Base-by-base conservation (phyloP, 2,113 vertebrate genomes). In the Anolis sagrei region DNA sequence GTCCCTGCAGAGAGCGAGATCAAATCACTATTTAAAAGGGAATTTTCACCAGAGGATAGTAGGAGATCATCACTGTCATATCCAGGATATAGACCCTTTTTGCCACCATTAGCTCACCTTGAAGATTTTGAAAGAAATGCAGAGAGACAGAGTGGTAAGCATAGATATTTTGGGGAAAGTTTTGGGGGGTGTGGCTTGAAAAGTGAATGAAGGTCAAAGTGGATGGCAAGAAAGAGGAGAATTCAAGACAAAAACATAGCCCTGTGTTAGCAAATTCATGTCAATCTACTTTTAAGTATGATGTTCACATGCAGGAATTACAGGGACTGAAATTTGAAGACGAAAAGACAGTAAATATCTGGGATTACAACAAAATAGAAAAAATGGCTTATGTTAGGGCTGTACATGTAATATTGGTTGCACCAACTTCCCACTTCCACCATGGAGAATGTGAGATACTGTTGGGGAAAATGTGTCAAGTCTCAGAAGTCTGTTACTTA, bases 1-100 rank as follows among this genome's bases (percentile, higher is more conserved):
- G 62, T 81, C 19, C 34, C 85, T 89, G 39, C 73, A 89, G 87
- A 21, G 7, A 54, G 21, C 14, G 83, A 85, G 39, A 39, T 54
- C 69, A 81, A 83, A 21, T 27, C 9, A 39, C 7, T 39, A 78
- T 34, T 21, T 13, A 81, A n/a, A 80, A 66, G 27, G 44, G 66
- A 70, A n/a, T 1, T 72, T 69, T 8, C 34, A 2, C 8, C n/a
- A 72, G 29, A 44, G 23, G n/a, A 34, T 32, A 25, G 29, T 32
- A 32, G 11, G 16, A 6, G 4, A 10, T n/a, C 14, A 69, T 32
- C 58, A 2, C 29, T 19, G 49, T 70, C 61, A 29, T 51, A 27
- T 13, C 14, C 73, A 51, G 27, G n/a, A 18, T 34, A 7, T 34
- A 58, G 21, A 58, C 11, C 62, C 49, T 25, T n/a, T 73, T 51